These are phyloP conservation scores for Xyrichtys novacula DNA, from an alignment of 2,797 vertebrate species.

Conservation along the genomic window DNA sequence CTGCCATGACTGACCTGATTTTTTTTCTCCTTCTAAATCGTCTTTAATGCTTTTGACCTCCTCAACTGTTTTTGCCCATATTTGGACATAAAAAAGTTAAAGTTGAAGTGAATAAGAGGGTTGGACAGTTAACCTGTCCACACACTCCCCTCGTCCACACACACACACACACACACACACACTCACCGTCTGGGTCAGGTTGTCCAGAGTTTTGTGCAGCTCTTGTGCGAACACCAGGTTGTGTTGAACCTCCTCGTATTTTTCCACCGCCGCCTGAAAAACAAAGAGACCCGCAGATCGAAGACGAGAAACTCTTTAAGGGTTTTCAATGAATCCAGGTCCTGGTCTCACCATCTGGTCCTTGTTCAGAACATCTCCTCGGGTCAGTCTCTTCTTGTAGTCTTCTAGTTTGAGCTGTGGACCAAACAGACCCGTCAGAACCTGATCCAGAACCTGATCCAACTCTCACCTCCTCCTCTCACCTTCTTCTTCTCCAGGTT, in stretches of 20 bases:
- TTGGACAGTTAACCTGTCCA: too few species aligned
- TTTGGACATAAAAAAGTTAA: too few species aligned
- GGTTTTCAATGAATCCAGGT: fast-evolving
- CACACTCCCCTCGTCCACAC: too few species aligned
- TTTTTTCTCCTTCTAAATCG: too few species aligned
- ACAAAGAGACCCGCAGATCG: neutral
- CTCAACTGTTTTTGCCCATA: too few species aligned
- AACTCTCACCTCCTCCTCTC: slow-evolving; percentile 8
- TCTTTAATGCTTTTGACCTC: too few species aligned
- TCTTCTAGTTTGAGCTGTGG: slow-evolving; percentile 92
- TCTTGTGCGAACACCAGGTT: slow-evolving; percentile 94
- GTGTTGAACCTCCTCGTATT: slow-evolving; percentile 94
- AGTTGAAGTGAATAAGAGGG: too few species aligned
- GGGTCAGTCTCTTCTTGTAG: slow-evolving; percentile 90
- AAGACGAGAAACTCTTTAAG: too few species aligned
- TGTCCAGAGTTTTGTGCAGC: slow-evolving; percentile 91
- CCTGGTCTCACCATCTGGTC: slow-evolving; percentile 91
- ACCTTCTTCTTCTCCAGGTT: slow-evolving; percentile 99
- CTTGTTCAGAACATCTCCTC: slow-evolving; percentile 89
- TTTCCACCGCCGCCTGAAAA: slow-evolving; percentile 91
- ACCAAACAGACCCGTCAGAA: neutral
- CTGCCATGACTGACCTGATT: too few species aligned
- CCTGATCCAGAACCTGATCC: neutral
- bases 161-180: too few species aligned
- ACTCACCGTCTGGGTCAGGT: slow-evolving; percentile 91